Base-by-base conservation (phyloP, 2,113 vertebrate genomes). In the Erythrolamprus reginae region DNA sequence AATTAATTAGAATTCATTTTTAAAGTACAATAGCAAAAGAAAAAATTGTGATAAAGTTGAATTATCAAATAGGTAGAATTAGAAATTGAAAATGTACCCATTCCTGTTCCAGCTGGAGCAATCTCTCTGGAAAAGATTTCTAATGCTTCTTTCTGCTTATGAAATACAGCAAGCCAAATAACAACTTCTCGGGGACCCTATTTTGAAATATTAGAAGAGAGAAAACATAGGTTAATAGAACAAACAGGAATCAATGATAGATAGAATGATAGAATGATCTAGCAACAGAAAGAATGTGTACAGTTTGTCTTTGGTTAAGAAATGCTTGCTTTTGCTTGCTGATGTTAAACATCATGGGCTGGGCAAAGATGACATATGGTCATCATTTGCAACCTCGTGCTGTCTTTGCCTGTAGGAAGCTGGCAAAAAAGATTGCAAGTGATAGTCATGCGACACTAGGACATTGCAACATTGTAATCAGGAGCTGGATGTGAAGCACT, bases 91-190 rank as follows among this genome's bases (percentile, higher is more conserved):
- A 88, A 94, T 89, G 95, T 97, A 98, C 98, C 97, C 98, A 98
- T 98, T 96, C 98, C 97, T 19, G 98, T 98, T 88, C 97, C 98
- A 7, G 98, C 98, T 88, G 98, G 93, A 89, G 97, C 97, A 52
- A 98, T 93, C 92, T 98, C 98, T 92, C 96, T 98, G 88, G 98
- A 95, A 92, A 98, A 98, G n/a, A 98, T 55, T 89, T 99, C 97
- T 84, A 98, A 90, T 58, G 97, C 98, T 92, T 96, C 97, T 95
- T 97, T 98, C 94, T 97, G 97, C 90, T 96, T 97, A 95, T 98
- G 98, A 90, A 96, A 96, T 58, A 97, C 98, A 84, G 97, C 97
- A 96, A 99, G 94, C 97, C 98, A 99, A 92, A 98, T 56, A 52
- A 98, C 98, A 2, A 94, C 97, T 96, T 99, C 97, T 38, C 97